Base-by-base conservation (phyloP, 2,888 invertebrate species). In the Acholoe squamosa region DNA sequence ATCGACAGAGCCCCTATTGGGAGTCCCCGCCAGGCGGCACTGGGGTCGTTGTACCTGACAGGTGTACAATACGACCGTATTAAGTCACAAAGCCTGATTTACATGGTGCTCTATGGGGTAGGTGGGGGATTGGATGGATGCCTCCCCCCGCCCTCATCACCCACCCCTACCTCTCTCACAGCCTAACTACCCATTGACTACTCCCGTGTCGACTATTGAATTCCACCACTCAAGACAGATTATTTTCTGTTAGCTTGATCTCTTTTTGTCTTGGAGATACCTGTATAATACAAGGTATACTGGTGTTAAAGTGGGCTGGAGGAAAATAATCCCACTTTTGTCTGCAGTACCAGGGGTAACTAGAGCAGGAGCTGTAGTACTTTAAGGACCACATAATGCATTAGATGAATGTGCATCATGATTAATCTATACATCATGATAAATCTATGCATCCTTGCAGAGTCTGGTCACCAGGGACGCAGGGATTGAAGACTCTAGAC, bases 1-100 rank as follows among this genome's bases (percentile, higher is more conserved):
- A 34, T 19, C 19, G 77, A 19, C 25, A 77, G 77, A 77, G 77
- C 77, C 77, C 77, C 77, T 77, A 77, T 77, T 77, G 77, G n/a
- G 77, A 77, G 77, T 19, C 33, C 33, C 77, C 77, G 34, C 19
- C 25, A 34, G 77, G 77, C 77, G 77, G 77, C 34, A 31, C 77
- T 77, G 34, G 77, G 31, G 77, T 77, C 34, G 77, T 34, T 25
- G n/a, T 77, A 77, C 34, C 77, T 77, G 77, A n/a, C 77, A 77
- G 33, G 33, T 77, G 77, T 28, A 77, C 77, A 77, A 77, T 77
- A 25, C n/a, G 16, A 28, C 77, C 77, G 19, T n/a, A 61, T 61
- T 61, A 61, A 61, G 34, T n/a, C 77, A 31, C 77, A 10, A 77
- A 25, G 77, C 19, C 3, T 77, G 34, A 77, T 77, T 77, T 77